Conservation (phyloP, 2,888 invertebrate genomes). For the Didymodactylos carnosus region DNA sequence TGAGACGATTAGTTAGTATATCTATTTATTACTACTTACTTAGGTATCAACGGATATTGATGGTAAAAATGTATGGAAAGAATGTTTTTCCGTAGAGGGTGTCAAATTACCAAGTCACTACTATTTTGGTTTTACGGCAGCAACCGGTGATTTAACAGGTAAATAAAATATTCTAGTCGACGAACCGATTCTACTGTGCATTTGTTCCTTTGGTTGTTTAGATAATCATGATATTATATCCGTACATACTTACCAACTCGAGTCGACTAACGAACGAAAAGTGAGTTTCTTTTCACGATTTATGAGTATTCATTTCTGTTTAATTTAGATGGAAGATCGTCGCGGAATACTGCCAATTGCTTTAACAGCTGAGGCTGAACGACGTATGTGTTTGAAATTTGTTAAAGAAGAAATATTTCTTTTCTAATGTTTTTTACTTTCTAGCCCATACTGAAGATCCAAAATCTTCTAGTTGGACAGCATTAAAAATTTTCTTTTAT, state of each 20-base stretch:
- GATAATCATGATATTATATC: conserved; percentile 14
- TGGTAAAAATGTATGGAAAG: conserved; percentile 4
- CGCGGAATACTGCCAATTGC: neutral
- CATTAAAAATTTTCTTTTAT: neutral
- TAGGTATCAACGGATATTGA: conserved; percentile 11
- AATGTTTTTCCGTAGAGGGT: conserved; percentile 65
- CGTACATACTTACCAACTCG: conserved; percentile 9
- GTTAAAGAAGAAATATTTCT: no score
- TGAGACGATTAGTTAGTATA: no score
- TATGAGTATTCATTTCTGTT: no score
- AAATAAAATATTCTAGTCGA: neutral
- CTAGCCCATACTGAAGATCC: neutral
- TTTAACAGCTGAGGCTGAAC: neutral
- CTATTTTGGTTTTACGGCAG: conserved; percentile 76
- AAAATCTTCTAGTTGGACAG: neutral
- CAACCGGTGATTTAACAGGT: conserved; percentile 69
- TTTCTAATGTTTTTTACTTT: no score
- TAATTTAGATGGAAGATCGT: neutral
- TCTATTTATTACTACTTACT: no score
- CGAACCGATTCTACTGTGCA: neutral
- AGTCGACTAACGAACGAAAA: neutral
- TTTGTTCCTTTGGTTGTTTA: neutral
- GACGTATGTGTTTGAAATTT: no score
- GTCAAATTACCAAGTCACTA: conserved; percentile 82
- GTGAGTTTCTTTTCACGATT: no score